Percentiles rank a stretch among this genome's conserved stretches.
phyloP scores from a whole-genome alignment of 2,113 vertebrate genomes.

The Boleophthalmus pectinirostris region DNA sequence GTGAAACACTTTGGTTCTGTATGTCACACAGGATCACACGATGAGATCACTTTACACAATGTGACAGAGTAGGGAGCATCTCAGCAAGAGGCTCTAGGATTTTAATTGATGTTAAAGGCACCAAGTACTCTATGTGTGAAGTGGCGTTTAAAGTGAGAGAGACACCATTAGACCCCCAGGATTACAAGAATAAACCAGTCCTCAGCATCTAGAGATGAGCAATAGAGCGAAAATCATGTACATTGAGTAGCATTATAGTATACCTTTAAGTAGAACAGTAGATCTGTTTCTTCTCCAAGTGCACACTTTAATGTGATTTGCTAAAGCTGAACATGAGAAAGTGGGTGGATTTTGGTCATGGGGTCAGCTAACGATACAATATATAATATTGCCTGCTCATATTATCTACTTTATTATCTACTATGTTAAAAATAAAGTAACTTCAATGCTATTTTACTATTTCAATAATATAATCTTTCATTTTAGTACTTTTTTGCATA shows the following conservation, averaged over 20 bases:
- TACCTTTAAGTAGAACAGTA: background rate
- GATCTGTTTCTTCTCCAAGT: background rate
- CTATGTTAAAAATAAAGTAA: too few species aligned
- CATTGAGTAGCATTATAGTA: too few species aligned
- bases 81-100: slow-evolving; percentile 61
- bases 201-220: background rate
- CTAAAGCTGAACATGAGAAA: background rate
- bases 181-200: background rate
- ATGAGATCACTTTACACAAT: slow-evolving; percentile 45
- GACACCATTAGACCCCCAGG: background rate
- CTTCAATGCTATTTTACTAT: too few species aligned
- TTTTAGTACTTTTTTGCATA: background rate
- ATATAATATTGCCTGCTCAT: too few species aligned
- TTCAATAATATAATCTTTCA: too few species aligned
- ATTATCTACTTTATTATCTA: too few species aligned
- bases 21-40: slow-evolving; percentile 55
- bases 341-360: background rate
- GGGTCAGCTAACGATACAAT: background rate
- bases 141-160: slow-evolving; percentile 13
- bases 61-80: slow-evolving; percentile 57
- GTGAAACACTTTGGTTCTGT: slow-evolving; percentile 41
- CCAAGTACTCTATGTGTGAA: slow-evolving; percentile 38
- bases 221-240: too few species aligned
- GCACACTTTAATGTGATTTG: background rate
- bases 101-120: slow-evolving; percentile 68